Evolutionary conservation across 2,113 vertebrate genomes (phyloP), one percentile per base, ranked within the genome.

Genomic region (human): DNA sequence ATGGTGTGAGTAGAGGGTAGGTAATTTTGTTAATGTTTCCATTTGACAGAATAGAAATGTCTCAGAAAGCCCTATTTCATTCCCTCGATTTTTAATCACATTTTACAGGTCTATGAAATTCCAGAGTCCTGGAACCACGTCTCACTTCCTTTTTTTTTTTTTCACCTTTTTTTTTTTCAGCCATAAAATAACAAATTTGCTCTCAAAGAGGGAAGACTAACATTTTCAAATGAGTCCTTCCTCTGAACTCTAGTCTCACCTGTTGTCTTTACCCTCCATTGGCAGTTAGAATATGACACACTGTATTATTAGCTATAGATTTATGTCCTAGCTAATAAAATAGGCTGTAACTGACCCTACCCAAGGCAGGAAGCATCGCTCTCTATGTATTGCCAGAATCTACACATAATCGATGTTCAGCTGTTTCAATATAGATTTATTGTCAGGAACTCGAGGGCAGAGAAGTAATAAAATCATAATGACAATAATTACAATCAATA

Each of bases 381-480:
- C 30, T 86, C 13, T 45, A 17, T 27, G 6, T 23, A 32, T 72
- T 75, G 22, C 16, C 85, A 68, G 43, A 89, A 92, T 78, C 64
- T 88, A 79, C 7, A 88, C 13, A 35, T 45, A 38, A 57, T 55
- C 83, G 76, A 57, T 75, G 48, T 10, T 75, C 40, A 70, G 16
- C 11, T 95, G 40, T 96, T 75, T 93, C 78, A 95, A 80, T 91
- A 88, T 66, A 81, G n/a, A 80, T 89, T 96, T 64, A 92, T 61
- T 55, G 27, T 72, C 89, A 96, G 43, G 48, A 96, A 68, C 40
- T 57, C 83, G 22, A 16, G 30, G 55, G 6, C 0, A 80, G 59
- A 76, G 96, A 89, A 89, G 86, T 66, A 55, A 32, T 93, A 89
- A 85, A 43, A 64, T 92, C 75, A 68, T 25, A 59, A 40, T 55